phyloP scores from a whole-genome alignment of 2,113 vertebrate genomes.

The Lipotes vexillifer region DNA sequence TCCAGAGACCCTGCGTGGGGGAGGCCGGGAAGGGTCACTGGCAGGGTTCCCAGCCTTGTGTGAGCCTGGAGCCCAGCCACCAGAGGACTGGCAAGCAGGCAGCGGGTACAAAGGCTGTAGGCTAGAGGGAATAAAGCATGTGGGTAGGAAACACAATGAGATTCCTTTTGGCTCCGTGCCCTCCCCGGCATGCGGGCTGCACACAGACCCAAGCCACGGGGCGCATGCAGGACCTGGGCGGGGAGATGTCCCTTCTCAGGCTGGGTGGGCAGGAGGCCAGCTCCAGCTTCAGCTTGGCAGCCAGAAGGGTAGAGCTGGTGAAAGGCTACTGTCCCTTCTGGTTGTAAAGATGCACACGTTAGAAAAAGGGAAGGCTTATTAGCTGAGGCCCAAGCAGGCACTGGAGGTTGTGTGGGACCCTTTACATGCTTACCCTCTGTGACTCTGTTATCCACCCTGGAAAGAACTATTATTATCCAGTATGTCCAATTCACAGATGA shows the following conservation, averaged over 20 bases:
- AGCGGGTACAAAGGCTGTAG: neutral
- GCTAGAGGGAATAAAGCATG: slow-evolving; percentile 26
- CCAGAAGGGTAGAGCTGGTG: neutral
- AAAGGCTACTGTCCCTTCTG: neutral
- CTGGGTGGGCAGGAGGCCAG: slow-evolving; percentile 45
- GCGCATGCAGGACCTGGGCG: neutral
- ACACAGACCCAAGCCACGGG: neutral
- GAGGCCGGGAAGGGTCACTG: slow-evolving; percentile 60
- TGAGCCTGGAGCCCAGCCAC: slow-evolving; percentile 47
- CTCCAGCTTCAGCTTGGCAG: neutral
- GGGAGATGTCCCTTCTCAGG: neutral
- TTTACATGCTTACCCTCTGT: neutral
- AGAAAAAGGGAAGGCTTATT: neutral
- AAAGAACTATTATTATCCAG: neutral
- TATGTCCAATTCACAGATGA: neutral
- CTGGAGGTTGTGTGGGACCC: neutral
- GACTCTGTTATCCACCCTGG: neutral
- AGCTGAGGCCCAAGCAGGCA: neutral
- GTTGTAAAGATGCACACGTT: neutral
- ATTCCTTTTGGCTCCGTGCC: slow-evolving; percentile 53
- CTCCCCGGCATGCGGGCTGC: slow-evolving; percentile 43
- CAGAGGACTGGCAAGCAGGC: neutral
- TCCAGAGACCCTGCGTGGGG: slow-evolving; percentile 58
- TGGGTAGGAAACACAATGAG: slow-evolving; percentile 67
- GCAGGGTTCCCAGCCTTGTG: slow-evolving; percentile 58